phyloP scores from a whole-genome alignment of 1,140 invertebrate genomes.

The Tetramorium alpestre region DNA sequence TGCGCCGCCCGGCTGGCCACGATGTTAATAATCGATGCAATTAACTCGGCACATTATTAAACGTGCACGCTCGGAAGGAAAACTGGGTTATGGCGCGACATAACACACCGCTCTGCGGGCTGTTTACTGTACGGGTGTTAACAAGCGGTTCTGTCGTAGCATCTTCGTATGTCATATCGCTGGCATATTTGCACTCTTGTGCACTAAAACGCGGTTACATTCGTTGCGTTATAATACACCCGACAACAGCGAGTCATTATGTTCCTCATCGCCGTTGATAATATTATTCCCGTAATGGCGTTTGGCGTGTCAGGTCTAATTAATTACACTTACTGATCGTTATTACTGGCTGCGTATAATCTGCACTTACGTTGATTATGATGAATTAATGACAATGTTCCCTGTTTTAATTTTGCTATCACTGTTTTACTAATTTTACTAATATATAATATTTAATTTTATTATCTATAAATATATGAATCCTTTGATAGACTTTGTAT shows the following conservation, averaged over 20 bases:
- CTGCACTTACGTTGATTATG: slow-evolving; percentile 19
- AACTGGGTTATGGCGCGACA: slow-evolving; percentile 54
- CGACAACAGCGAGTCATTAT: slow-evolving; percentile 32
- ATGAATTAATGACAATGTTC: slow-evolving; percentile 15
- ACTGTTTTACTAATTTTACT: not conserved
- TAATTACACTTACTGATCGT: slow-evolving; percentile 40
- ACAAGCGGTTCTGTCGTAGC: slow-evolving; percentile 37
- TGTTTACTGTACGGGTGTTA: slow-evolving; percentile 36
- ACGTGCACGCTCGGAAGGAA: slow-evolving; percentile 44
- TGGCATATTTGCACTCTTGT: slow-evolving; percentile 34
- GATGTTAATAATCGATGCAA: slow-evolving; percentile 60
- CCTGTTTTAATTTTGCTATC: not conserved
- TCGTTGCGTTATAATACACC: slow-evolving; percentile 8
- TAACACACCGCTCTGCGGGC: slow-evolving; percentile 40
- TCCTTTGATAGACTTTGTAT: not conserved
- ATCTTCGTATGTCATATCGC: not conserved
- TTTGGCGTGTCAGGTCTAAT: not conserved
- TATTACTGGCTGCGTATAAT: slow-evolving; percentile 11
- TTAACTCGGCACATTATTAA: slow-evolving; percentile 59
- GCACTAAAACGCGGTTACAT: slow-evolving; percentile 27
- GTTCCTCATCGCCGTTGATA: slow-evolving; percentile 18
- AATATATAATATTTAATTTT: not conserved
- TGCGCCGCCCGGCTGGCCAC: slow-evolving; percentile 16
- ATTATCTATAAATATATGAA: not conserved
- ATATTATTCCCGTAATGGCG: slow-evolving; percentile 38